Evolutionary conservation across 2,113 vertebrate genomes (phyloP), one percentile per base, ranked within the genome.

Genomic region (Riparia riparia): DNA sequence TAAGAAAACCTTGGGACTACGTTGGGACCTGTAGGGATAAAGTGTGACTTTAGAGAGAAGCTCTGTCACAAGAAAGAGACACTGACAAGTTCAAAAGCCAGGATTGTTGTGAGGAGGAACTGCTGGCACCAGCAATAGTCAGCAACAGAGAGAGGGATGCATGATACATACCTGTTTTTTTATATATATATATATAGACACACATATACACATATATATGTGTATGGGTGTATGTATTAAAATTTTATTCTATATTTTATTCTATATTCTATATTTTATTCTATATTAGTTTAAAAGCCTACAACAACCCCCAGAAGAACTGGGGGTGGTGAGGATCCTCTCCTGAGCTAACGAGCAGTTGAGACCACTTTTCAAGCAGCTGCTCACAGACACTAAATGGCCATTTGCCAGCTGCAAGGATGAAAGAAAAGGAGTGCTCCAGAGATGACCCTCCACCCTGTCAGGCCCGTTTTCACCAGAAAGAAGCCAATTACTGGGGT

Each of bases 401-500:
- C 16, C 45, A 49, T 61, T 56, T 79, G 19, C 34, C 84, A 87
- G 29, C 58, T 47, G 41, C 84, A 90, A 92, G 64, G 41, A 89
- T 61, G 50, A 66, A 71, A 68, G n/a, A 8, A n/a, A 86, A 82
- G n/a, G 47, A 37, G 28, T 10, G 61, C 73, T 68, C 58, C 78
- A 58, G 74, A 2, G 4, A 66, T 50, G 79, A 91, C 76, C 42
- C 31, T 86, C 31, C 86, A 68, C 31, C 15, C 26, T 12, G 31
- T 20, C 44, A 74, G 51, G 34, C 6, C 16, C 31, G 34, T 82
- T 93, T 83, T 73, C 44, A 66, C n/a, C 0, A 11, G 32, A 57
- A 96, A 58, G n/a, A 53, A 86, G 49, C n/a, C 90, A 94, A 29
- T 93, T 86, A 87, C 74, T 20, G 14, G 34, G 29, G 47, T 50